phyloP scores from a whole-genome alignment of 2,888 invertebrate genomes.

The Pollenia griseotomentosa region DNA sequence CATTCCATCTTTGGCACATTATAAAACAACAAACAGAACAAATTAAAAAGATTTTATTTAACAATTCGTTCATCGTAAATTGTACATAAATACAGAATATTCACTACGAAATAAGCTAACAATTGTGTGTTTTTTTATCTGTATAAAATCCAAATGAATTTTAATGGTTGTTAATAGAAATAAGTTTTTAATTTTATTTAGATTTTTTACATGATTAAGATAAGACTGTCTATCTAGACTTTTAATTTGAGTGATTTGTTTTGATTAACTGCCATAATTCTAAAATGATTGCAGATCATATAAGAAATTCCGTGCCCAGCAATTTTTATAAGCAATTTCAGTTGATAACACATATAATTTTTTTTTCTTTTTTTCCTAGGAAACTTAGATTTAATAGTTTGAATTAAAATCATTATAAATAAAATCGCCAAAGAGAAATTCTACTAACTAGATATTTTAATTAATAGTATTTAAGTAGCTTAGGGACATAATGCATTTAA shows the following conservation, averaged over 20 bases:
- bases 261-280: not conserved
- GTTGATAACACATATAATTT: not conserved
- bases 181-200: not conserved
- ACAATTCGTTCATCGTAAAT: slow-evolving; percentile 6
- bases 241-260: slow-evolving; percentile 30
- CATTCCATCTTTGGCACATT: slow-evolving; percentile 36
- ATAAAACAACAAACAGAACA: slow-evolving; percentile 1
- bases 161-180: slow-evolving; percentile 28
- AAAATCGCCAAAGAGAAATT: not conserved
- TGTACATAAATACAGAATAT: not conserved
- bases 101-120: not conserved
- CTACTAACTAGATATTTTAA: not conserved
- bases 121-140: not conserved
- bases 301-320: not conserved
- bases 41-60: slow-evolving; percentile 9
- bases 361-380: not conserved
- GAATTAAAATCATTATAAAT: not conserved
- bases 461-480: not conserved
- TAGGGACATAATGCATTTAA: not conserved
- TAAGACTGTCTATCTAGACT: slow-evolving; percentile 20
- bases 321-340: not conserved
- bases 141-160: not conserved
- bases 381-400: not conserved
- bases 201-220: slow-evolving; percentile 11
- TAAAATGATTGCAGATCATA: not conserved